Evolutionary conservation across 2,113 vertebrate genomes (phyloP).

Genomic region (Harpagus bidentatus): DNA sequence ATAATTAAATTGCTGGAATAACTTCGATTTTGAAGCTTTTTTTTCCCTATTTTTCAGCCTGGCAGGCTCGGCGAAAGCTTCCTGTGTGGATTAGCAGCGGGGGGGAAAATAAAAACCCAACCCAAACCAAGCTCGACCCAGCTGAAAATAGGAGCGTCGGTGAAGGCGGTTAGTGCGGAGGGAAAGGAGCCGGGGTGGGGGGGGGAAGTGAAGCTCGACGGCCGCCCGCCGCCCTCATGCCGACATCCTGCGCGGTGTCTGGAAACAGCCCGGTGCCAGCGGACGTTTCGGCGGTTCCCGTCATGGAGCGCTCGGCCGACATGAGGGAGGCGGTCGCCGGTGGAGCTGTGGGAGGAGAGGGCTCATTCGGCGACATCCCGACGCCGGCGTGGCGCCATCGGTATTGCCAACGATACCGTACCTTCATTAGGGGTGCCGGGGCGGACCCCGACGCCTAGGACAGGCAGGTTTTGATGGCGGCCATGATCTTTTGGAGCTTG

Average conservation of each 20-base stretch:
- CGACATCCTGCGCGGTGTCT: background rate
- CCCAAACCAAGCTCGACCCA: background rate
- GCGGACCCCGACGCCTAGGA: background rate
- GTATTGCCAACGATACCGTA: background rate
- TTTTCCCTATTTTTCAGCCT: background rate
- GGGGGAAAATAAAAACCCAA: no score
- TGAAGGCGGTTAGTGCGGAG: background rate
- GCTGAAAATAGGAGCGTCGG: background rate
- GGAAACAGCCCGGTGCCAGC: background rate
- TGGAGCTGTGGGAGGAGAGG: background rate
- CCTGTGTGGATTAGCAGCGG: background rate
- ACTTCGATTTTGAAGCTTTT: background rate
- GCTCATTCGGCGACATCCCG: no score
- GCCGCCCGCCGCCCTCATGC: background rate
- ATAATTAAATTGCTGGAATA: background rate
- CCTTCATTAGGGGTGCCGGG: background rate
- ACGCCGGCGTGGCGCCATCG: no score
- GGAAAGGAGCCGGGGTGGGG: background rate
- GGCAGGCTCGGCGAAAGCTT: background rate
- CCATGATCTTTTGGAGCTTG: conserved; percentile 59
- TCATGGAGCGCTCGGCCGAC: conserved; percentile 14
- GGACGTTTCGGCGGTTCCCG: conserved; percentile 14
- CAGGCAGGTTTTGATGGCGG: conserved; percentile 50
- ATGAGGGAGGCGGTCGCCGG: background rate
- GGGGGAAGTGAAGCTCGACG: background rate